Percentiles rank a stretch among this genome's conserved stretches.
phyloP scores from a whole-genome alignment of 2,113 vertebrate genomes.

The Heterocephalus glaber region DNA sequence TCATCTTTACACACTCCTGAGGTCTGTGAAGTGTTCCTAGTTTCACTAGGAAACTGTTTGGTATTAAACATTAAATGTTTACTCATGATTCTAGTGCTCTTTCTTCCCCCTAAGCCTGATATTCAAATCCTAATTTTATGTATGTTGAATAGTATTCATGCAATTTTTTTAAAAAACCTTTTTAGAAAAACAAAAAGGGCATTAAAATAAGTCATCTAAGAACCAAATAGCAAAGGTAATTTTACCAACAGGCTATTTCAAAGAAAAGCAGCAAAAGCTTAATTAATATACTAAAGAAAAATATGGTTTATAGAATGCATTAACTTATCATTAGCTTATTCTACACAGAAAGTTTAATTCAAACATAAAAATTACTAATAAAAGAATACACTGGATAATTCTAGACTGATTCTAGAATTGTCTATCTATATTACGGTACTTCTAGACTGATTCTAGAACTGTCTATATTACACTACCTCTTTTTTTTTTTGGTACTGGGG shows the following conservation, averaged over 20 bases:
- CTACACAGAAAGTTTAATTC: neutral
- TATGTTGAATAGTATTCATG: neutral
- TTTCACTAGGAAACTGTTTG: neutral
- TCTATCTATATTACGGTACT: neutral
- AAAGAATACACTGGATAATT: constrained; percentile 12
- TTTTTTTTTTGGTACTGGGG: too few species aligned
- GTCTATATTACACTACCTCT: neutral
- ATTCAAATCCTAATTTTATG: constrained; percentile 10
- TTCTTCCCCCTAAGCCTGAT: neutral
- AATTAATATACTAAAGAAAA: constrained; percentile 17
- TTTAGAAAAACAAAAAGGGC: too few species aligned
- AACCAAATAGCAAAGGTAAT: constrained; percentile 21
- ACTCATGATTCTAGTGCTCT: neutral
- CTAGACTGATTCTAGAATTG: neutral
- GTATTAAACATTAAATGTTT: constrained; percentile 21
- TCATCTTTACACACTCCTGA: neutral
- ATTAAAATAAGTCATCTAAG: neutral
- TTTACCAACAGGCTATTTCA: constrained; percentile 13
- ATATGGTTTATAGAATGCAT: neutral
- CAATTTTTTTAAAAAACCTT: constrained; percentile 14
- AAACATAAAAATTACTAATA: constrained; percentile 39
- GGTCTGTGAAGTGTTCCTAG: neutral
- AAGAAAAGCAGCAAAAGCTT: constrained; percentile 13
- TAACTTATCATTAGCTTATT: neutral
- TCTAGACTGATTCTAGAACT: neutral